phyloP scores from a whole-genome alignment of 1,140 invertebrate species.

The Cotesia chilonis region DNA sequence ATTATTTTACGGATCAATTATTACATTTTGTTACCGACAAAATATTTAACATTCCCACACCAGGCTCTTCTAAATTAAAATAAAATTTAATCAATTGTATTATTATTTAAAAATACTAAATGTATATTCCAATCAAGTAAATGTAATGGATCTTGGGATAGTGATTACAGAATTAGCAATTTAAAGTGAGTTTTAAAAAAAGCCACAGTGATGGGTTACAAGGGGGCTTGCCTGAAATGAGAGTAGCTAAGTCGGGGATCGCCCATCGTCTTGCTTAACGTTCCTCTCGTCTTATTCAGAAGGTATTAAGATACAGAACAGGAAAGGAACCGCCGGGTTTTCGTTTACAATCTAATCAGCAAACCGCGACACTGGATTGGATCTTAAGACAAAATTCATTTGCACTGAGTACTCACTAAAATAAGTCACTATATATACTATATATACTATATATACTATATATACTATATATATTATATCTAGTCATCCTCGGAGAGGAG shows the following conservation, averaged over 20 bases:
- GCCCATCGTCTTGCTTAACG: too few species aligned
- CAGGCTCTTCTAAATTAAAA: too few species aligned
- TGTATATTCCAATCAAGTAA: constrained; percentile 66
- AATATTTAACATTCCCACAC: too few species aligned
- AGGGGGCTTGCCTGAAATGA: background rate
- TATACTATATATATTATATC: background rate
- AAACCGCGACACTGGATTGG: constrained; percentile 19
- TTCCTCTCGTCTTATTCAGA: too few species aligned
- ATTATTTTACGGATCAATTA: constrained; percentile 3
- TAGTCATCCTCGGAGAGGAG: too few species aligned
- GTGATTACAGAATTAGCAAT: constrained; percentile 67
- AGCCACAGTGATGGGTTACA: constrained; percentile 14
- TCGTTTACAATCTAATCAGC: background rate
- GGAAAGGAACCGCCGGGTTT: background rate
- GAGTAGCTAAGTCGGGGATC: background rate
- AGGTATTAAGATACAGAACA: background rate
- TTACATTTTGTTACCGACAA: background rate
- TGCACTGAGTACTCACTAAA: constrained; percentile 44
- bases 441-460: background rate
- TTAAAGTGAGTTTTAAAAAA: constrained; percentile 56
- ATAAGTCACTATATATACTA: background rate
- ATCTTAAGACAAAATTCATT: constrained; percentile 52
- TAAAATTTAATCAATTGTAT: too few species aligned
- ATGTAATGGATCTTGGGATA: constrained; percentile 65
- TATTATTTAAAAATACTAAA: background rate